Base-by-base conservation (phyloP, 2,797 vertebrate species). In the Ataeniobius toweri region DNA sequence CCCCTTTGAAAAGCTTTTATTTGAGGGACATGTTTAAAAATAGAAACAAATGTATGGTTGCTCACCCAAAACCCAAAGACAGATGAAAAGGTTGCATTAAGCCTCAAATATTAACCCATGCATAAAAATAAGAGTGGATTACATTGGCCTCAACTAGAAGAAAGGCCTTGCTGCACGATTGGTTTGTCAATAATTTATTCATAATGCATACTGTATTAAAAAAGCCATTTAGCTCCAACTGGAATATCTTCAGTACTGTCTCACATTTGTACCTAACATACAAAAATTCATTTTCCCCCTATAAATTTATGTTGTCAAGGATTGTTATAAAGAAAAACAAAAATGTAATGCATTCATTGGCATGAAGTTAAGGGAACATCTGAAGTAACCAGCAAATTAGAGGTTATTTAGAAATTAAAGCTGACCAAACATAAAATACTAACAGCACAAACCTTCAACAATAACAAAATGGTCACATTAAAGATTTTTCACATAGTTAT, bases 1-100 rank as follows among this genome's bases (percentile, higher is more conserved):
- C 63, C 65, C 74, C 69, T 79, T 28, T 69, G 22, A 76, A 81
- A 55, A 28, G 51, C 39, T 79, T 63, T 71, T 24, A 36, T 69
- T 53, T 78, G 59, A 28, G 67, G 51, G 56, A 76, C 26, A 51
- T 72, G 59, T 44, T 71, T 12, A 51, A 6, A 71, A 65, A 74
- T 68, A 73, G 76, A 78, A 73, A 79, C 24, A 9, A 53, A 71
- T 67, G 9, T 5, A 56, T 26, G 5, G 0, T 36, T 9, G 44
- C 20, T 63, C 26, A 51, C 36, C 51, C 3, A 24, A 31, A 36
- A 39, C 24, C 56, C 44, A 71, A 77, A 46, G 22, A 12, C 48
- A 5, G 5, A 24, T 22, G 53, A 55, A 48, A 28, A 36, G 51
- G 26, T 26, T 68, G 56, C 48, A 56, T 44, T 41, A 56, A 55